Percentiles rank a stretch among this genome's conserved stretches.
These are phyloP conservation scores for Meteorus cinctellus DNA, from an alignment of 2,888 invertebrate species.

Conservation along the genomic window DNA sequence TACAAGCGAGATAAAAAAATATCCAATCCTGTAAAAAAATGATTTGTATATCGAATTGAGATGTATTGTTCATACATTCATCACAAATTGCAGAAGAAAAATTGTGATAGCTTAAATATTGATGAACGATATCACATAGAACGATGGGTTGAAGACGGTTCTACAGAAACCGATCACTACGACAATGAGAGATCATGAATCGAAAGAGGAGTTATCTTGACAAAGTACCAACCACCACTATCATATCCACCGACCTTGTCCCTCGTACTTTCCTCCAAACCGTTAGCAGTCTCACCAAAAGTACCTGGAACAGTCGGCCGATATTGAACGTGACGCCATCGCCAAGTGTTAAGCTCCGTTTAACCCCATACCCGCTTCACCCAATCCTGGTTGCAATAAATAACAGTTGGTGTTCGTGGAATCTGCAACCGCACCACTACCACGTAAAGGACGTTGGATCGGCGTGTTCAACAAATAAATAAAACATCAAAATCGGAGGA, in stretches of 20 bases:
- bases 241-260: slow-evolving; percentile 34
- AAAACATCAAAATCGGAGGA: neutral
- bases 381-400: slow-evolving; percentile 48
- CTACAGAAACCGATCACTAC: neutral
- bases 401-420: slow-evolving; percentile 44
- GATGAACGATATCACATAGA: no score
- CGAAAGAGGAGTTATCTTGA: slow-evolving; percentile 52
- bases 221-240: slow-evolving; percentile 50
- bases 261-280: neutral
- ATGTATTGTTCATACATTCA: no score
- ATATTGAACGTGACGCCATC: slow-evolving; percentile 30
- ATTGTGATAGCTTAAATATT: no score
- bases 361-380: slow-evolving; percentile 47
- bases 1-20: no score
- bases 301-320: neutral
- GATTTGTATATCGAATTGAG: no score
- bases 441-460: neutral
- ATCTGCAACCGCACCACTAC: slow-evolving; percentile 35
- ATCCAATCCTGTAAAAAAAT: no score
- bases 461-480: slow-evolving; percentile 24
- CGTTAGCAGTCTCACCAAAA: neutral
- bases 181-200: slow-evolving; percentile 49
- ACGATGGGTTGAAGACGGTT: neutral
- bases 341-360: slow-evolving; percentile 53
- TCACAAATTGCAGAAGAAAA: no score